Conservation (phyloP, 2,113 vertebrate species). For the Thomomys bottae region DNA sequence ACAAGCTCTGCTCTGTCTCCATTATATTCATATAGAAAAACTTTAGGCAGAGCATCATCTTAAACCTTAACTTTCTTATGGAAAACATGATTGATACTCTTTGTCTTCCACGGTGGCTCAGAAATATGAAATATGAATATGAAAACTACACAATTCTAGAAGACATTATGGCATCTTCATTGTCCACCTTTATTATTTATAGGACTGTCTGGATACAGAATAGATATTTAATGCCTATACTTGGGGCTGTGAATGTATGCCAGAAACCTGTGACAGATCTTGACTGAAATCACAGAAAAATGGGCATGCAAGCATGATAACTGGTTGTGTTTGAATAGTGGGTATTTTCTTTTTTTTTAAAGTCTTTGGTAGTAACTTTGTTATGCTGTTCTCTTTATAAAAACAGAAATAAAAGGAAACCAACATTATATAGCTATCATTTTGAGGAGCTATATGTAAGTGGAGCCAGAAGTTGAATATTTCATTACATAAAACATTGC, state of each 20-base stretch:
- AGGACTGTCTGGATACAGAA: background rate
- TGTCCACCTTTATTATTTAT: slow-evolving; percentile 12
- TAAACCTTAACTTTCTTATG: background rate
- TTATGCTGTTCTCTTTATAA: slow-evolving; percentile 3
- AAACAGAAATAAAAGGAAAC: slow-evolving; percentile 3
- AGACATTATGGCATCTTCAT: background rate
- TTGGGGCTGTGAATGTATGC: background rate
- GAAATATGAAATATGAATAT: background rate
- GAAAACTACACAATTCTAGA: background rate
- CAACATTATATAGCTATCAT: background rate
- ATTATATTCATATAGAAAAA: background rate
- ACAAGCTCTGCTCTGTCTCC: background rate
- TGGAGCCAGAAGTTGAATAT: background rate
- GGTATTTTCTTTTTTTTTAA: slow-evolving; percentile 12
- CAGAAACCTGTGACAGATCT: background rate
- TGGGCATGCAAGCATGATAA: background rate
- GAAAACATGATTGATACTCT: background rate
- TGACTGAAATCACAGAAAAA: slow-evolving; percentile 24
- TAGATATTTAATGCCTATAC: background rate
- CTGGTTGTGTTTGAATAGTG: background rate
- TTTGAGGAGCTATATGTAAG: background rate
- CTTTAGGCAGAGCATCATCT: background rate
- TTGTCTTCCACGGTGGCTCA: background rate
- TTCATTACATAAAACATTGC: background rate
- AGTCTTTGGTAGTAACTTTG: background rate